Base-by-base conservation (phyloP, 2,888 invertebrate species). In the Oscheius onirici region DNA sequence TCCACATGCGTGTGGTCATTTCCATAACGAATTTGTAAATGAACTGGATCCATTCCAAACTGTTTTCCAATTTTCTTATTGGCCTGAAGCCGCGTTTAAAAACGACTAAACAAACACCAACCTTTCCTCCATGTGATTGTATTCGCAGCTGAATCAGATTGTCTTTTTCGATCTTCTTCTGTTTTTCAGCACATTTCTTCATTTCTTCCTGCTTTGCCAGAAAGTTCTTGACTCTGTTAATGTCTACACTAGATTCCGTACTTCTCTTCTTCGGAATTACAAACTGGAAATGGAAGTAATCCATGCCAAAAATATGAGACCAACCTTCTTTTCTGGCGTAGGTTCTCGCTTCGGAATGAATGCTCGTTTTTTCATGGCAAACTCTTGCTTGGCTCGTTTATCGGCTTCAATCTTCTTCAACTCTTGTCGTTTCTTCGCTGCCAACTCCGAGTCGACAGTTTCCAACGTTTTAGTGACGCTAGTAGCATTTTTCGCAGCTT, bases 21-120 rank as follows among this genome's bases (percentile, higher is more conserved):
- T 15, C 81, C 82, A 65, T 77, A 83, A 10, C 80, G 70, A 28
- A 79, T 80, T 73, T 84, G 84, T n/a, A 84, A 55, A 17, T 82
- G 76, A 17, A 84, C 75, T 0, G 78, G 75, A 65, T 80, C 75
- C 51, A 81, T 60, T 40, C 84, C 84, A 49, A 84, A 84, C 24
- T 83, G 83, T 60, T 78, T 78, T 13, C 82, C 83, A 44, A 84
- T 78, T 69, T 84, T 84, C 69, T 83, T 84, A 61, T 77, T 84
- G n/a, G 84, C 84, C 77, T 79, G 28, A 57, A 46, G 15, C 11
- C 10, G 17, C 1, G 10, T n/a, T 1, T n/a, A 15, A 26, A 55
- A 40, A 43, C 8, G 10, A 49, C 13, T 34, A 43, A 6, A 20
- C 2, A 17, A 43, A 13, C n/a, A 40, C 22, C 15, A 20, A 79